A percentile compares a stretch with the other conserved stretches of the same genome.
Conservation (phyloP, 2,888 invertebrate species). For the Philereme vetulata region DNA sequence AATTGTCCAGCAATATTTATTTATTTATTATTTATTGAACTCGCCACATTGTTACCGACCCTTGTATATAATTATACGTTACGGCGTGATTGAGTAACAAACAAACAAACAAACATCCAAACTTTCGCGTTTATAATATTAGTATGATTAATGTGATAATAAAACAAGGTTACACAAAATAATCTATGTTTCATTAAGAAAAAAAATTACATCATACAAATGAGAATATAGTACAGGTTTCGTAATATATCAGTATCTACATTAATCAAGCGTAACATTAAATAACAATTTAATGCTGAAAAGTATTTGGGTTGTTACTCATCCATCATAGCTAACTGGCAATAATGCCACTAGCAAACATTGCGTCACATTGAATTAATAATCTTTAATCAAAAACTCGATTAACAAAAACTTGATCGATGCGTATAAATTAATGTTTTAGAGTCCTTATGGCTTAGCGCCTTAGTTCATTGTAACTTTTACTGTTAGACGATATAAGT, state of each 20-base stretch:
- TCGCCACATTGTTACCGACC: no score
- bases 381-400: constrained; percentile 9
- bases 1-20: no score
- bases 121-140: no score
- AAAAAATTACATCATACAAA: no score
- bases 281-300: constrained; percentile 5
- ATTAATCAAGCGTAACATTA: neutral
- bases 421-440: constrained; percentile 5
- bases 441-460: neutral
- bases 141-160: no score
- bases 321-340: constrained; percentile 18
- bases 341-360: constrained; percentile 14
- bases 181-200: no score
- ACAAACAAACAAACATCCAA: no score
- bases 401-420: constrained; percentile 18
- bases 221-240: neutral
- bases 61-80: no score
- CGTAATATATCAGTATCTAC: neutral
- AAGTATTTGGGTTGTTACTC: constrained; percentile 8
- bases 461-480: neutral
- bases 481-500: no score
- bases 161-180: no score
- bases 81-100: no score
- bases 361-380: constrained; percentile 14
- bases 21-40: no score